Evolutionary conservation across 2,797 vertebrate genomes (phyloP).

Genomic region (Falco columbarius): DNA sequence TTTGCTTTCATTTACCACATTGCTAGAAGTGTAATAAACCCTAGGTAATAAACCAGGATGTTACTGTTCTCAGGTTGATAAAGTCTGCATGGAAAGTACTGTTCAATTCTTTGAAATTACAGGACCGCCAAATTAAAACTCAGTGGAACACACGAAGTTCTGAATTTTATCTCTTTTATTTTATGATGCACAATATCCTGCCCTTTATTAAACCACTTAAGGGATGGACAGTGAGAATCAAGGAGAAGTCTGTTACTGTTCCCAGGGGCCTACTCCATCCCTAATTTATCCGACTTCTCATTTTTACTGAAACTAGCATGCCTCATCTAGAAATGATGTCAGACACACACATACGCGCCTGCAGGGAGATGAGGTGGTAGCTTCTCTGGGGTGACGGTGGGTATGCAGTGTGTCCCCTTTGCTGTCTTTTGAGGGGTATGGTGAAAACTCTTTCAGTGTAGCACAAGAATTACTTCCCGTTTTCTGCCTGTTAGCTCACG

Average conservation of each 20-base stretch:
- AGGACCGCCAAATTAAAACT: background rate
- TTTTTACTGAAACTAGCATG: background rate
- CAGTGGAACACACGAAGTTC: background rate
- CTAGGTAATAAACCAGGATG: background rate
- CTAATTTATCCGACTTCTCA: background rate
- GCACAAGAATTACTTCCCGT: background rate
- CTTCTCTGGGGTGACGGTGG: background rate
- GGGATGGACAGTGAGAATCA: background rate
- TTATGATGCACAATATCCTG: constrained; percentile 36
- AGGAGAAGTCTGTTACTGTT: background rate
- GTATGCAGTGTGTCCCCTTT: rapidly evolving
- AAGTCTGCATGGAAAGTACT: background rate
- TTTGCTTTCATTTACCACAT: background rate
- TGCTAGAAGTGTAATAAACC: constrained; percentile 14
- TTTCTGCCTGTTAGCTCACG: background rate
- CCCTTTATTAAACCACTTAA: constrained; percentile 48
- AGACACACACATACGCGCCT: background rate
- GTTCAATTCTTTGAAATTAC: constrained; percentile 12
- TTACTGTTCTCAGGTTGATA: constrained; percentile 23
- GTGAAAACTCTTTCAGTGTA: background rate
- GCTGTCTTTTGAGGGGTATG: background rate
- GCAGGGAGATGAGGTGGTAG: background rate
- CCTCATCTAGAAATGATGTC: background rate
- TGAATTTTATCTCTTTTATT: constrained; percentile 14
- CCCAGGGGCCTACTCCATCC: background rate